These are phyloP conservation scores for Nezara viridula DNA, from an alignment of 2,888 invertebrate genomes.

Conservation along the genomic window DNA sequence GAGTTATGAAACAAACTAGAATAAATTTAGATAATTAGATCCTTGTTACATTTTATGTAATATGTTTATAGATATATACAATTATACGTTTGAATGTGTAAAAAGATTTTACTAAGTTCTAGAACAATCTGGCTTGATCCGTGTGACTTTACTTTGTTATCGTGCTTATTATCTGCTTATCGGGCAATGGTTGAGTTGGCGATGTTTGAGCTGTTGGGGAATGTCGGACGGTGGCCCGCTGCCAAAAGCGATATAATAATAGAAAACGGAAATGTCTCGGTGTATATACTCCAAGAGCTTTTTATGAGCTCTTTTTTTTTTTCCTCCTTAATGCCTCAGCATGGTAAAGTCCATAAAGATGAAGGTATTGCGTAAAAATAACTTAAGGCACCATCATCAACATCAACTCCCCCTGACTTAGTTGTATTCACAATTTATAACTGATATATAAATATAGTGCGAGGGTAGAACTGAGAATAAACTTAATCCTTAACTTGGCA, in stretches of 20 bases:
- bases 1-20: too few species aligned
- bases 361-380: not conserved
- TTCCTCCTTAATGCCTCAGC: not conserved
- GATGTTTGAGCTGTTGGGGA: too few species aligned
- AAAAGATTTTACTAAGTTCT: too few species aligned
- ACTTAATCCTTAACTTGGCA: too few species aligned
- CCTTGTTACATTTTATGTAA: too few species aligned
- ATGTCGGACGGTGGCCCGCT: not conserved
- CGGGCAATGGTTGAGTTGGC: slow-evolving; percentile 20
- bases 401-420: not conserved
- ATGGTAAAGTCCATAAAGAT: not conserved
- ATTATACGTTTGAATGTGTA: too few species aligned
- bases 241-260: not conserved
- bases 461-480: too few species aligned
- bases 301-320: not conserved
- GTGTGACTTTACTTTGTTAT: not conserved
- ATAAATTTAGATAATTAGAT: too few species aligned
- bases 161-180: not conserved
- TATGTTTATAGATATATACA: too few species aligned
- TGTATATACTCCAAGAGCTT: not conserved
- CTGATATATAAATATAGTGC: too few species aligned
- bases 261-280: slow-evolving; percentile 28
- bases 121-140: too few species aligned
- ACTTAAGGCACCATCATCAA: not conserved
- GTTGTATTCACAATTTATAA: too few species aligned